A percentile compares a stretch with the other conserved stretches of the same genome.
These are phyloP conservation scores for Rhea americana DNA, from an alignment of 2,113 vertebrate genomes.

Conservation along the genomic window DNA sequence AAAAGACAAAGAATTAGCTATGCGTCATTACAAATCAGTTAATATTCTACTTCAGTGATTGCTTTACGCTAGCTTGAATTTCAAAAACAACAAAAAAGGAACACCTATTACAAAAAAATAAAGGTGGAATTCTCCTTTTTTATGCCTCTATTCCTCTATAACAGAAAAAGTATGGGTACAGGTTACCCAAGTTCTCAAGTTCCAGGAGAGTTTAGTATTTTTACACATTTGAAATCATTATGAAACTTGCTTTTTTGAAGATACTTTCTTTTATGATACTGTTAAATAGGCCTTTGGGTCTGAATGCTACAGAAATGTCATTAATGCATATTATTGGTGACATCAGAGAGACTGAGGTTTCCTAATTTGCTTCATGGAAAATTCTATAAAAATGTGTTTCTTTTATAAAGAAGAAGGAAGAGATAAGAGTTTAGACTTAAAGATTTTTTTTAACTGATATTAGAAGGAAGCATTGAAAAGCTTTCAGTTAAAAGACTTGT, in stretches of 20 bases:
- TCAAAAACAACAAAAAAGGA: neutral
- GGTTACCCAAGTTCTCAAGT: neutral
- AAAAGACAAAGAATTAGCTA: neutral
- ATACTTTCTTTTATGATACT: neutral
- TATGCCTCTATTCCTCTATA: no score
- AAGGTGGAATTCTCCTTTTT: neutral
- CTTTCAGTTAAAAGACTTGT: neutral
- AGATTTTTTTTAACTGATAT: neutral
- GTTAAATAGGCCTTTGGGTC: neutral
- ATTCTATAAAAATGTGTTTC: neutral
- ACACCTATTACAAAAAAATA: neutral
- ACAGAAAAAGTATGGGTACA: neutral
- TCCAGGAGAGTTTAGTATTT: neutral
- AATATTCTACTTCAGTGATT: neutral
- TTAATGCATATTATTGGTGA: neutral
- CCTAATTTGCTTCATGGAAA: neutral
- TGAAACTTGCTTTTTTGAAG: neutral
- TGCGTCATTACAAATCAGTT: neutral
- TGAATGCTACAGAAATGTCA: neutral
- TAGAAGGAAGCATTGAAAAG: neutral
- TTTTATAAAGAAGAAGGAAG: neutral
- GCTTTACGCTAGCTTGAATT: neutral
- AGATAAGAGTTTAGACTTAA: neutral
- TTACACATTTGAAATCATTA: neutral
- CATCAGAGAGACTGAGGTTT: neutral